phyloP scores from a whole-genome alignment of 2,113 vertebrate species.

The Ginglymostoma cirratum region DNA sequence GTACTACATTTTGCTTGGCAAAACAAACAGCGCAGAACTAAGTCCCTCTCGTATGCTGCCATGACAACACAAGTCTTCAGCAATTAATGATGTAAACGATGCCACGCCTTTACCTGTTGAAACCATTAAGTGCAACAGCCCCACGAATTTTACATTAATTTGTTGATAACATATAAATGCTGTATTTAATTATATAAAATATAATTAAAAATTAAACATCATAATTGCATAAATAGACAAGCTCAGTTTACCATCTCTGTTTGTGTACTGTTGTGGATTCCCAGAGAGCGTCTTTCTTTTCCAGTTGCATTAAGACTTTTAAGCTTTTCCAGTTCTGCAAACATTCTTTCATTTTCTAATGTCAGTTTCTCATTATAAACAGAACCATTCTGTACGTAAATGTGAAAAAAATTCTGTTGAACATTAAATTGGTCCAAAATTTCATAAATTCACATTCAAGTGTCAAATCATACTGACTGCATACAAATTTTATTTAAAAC shows the following conservation, averaged over 20 bases:
- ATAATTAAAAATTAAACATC: neutral
- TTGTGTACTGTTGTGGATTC: slow-evolving; percentile 61
- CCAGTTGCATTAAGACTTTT: slow-evolving; percentile 51
- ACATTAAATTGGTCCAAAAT: neutral
- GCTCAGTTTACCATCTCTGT: slow-evolving; percentile 58
- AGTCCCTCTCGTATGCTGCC: slow-evolving; percentile 55
- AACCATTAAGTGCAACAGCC: slow-evolving; percentile 37
- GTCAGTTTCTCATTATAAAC: slow-evolving; percentile 60
- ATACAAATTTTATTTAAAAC: neutral
- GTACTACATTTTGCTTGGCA: neutral
- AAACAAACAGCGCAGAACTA: neutral
- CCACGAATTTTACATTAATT: neutral
- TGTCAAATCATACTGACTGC: neutral
- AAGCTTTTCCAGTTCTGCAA: slow-evolving; percentile 60
- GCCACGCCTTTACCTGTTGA: slow-evolving; percentile 40
- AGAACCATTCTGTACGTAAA: slow-evolving; percentile 54
- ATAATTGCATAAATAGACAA: neutral
- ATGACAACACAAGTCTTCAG: slow-evolving; percentile 64
- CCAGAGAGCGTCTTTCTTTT: slow-evolving; percentile 51
- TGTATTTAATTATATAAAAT: neutral
- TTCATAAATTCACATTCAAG: neutral
- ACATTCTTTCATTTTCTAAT: slow-evolving; percentile 63
- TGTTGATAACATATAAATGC: neutral
- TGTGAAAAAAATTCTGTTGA: neutral
- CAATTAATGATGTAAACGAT: slow-evolving; percentile 44